phyloP scores from a whole-genome alignment of 1,140 invertebrate species.

The Pinna nobilis region DNA sequence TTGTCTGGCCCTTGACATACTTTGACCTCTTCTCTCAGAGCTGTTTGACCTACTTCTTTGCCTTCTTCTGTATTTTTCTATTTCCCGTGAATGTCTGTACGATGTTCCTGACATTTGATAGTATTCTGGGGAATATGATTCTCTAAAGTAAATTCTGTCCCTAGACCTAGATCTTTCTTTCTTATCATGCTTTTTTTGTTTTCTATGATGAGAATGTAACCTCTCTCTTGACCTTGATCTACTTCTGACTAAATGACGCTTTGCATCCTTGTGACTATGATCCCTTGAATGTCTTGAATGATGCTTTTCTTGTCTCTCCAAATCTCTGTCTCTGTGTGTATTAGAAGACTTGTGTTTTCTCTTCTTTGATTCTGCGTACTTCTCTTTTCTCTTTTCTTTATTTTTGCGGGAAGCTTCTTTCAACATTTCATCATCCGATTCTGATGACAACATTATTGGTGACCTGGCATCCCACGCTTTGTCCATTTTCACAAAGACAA shows the following conservation, averaged over 20 bases:
- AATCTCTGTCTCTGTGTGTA: neutral
- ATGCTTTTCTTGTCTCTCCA: conserved; percentile 2
- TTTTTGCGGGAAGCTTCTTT: conserved; percentile 1
- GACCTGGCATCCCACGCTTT: conserved; percentile 77
- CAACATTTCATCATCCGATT: conserved; percentile 64
- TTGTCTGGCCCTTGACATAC: too few relatives aligned
- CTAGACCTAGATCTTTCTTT: conserved; percentile 12
- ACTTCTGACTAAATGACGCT: conserved; percentile 2
- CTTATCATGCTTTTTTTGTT: conserved; percentile 25
- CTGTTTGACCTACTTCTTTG: too few relatives aligned
- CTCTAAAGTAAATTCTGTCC: too few relatives aligned
- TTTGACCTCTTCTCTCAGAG: too few relatives aligned
- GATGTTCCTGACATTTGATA: too few relatives aligned
- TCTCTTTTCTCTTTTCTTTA: conserved; percentile 13
- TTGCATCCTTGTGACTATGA: conserved; percentile 1
- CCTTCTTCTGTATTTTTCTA: too few relatives aligned
- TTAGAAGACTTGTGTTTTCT: neutral
- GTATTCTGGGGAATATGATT: too few relatives aligned
- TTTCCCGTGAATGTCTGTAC: too few relatives aligned
- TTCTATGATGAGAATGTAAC: neutral
- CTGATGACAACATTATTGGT: conserved; percentile 76
- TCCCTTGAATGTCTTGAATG: conserved; percentile 3
- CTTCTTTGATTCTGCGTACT: conserved; percentile 3
- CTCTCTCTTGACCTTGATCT: conserved; percentile 19
- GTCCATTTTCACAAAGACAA: conserved; percentile 75